phyloP scores from a whole-genome alignment of 2,888 invertebrate genomes.

The Drosophila hamatofila region DNA sequence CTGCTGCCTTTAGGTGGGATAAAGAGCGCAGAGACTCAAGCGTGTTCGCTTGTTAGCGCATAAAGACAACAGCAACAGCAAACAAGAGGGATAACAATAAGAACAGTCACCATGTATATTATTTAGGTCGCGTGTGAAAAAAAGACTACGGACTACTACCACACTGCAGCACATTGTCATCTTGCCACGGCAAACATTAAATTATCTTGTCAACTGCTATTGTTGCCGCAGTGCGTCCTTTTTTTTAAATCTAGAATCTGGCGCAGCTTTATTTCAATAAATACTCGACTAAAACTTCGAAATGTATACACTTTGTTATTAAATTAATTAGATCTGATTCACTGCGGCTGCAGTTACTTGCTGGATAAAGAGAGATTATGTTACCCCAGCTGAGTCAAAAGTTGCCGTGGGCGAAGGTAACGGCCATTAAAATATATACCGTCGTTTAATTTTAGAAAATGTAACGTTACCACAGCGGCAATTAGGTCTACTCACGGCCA shows the following conservation, averaged over 20 bases:
- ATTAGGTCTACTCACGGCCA: slow-evolving; percentile 32
- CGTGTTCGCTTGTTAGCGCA: slow-evolving; percentile 57
- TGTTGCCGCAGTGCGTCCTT: slow-evolving; percentile 33
- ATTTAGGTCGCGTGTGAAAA: slow-evolving; percentile 40
- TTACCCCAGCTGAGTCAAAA: neutral
- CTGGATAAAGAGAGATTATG: neutral
- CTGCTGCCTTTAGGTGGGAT: slow-evolving; percentile 21
- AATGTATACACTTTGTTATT: neutral
- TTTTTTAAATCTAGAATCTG: slow-evolving; percentile 10
- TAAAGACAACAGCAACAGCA: slow-evolving; percentile 9
- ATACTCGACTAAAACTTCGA: slow-evolving; percentile 1
- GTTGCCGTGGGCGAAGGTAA: slow-evolving; percentile 8
- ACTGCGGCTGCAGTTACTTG: slow-evolving; percentile 12
- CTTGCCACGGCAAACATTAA: slow-evolving; percentile 26
- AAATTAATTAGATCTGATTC: slow-evolving; percentile 15
- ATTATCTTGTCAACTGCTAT: slow-evolving; percentile 32
- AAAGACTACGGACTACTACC: slow-evolving; percentile 20
- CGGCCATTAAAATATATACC: slow-evolving; percentile 28
- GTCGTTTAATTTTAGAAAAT: slow-evolving; percentile 49
- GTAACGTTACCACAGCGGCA: slow-evolving; percentile 27
- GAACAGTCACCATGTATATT: slow-evolving; percentile 24
- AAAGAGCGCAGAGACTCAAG: slow-evolving; percentile 7
- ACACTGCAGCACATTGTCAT: slow-evolving; percentile 16
- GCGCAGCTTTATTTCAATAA: slow-evolving; percentile 13
- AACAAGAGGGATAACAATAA: slow-evolving; percentile 41